These are phyloP conservation scores for Acronicta alni DNA, from an alignment of 2,888 invertebrate genomes.

Conservation along the genomic window DNA sequence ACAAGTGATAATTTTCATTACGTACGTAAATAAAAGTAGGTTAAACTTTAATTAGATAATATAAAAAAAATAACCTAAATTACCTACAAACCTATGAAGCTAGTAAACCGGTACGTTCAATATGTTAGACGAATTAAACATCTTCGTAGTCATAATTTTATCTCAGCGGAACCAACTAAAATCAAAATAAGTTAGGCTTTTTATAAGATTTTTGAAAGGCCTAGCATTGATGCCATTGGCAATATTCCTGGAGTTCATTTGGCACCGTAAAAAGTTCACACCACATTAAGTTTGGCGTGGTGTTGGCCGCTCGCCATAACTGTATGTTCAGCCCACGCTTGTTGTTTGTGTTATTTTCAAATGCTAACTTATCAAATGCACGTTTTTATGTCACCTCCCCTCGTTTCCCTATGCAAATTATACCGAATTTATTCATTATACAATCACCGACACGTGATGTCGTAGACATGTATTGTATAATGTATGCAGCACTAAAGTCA, in stretches of 20 bases:
- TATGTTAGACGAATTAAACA: not conserved
- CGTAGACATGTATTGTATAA: constrained; percentile 21
- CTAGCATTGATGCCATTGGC: constrained; percentile 61
- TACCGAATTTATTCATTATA: constrained; percentile 39
- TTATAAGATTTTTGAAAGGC: constrained; percentile 6
- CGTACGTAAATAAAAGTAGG: too few relatives aligned
- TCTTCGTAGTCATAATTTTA: not conserved
- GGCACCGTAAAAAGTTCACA: constrained; percentile 81
- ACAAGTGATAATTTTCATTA: too few relatives aligned
- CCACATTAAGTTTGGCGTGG: constrained; percentile 75
- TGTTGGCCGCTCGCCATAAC: constrained; percentile 78
- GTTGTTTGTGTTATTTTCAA: constrained; percentile 67
- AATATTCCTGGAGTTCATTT: constrained; percentile 76
- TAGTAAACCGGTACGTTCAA: too few relatives aligned
- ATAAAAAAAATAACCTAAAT: too few relatives aligned
- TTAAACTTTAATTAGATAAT: too few relatives aligned
- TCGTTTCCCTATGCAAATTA: constrained; percentile 51
- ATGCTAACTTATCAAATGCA: constrained; percentile 59
- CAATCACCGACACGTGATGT: constrained; percentile 14
- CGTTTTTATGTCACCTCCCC: constrained; percentile 26
- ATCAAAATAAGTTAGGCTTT: not conserved
- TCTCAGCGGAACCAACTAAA: not conserved
- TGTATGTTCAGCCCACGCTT: constrained; percentile 58
- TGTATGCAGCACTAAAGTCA: not conserved
- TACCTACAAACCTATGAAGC: too few relatives aligned